Base-by-base conservation (phyloP, 1,140 invertebrate species). In the Hyles euphorbiae region DNA sequence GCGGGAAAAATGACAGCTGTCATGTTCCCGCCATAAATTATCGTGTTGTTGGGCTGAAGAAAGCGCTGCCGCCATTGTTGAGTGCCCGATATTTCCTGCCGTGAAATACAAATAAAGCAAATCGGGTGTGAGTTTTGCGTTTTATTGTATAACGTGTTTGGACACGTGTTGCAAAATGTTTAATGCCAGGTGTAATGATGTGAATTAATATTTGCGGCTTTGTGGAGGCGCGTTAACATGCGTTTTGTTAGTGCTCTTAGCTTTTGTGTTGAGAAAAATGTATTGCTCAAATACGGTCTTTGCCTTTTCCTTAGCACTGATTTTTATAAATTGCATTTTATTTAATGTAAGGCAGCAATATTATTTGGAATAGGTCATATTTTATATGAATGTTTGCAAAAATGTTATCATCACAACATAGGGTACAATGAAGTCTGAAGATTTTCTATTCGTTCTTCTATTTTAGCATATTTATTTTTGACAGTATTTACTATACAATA, bases 1-100 rank as follows among this genome's bases (percentile, higher is more conserved):
- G 52, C 34, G 52, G 52, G 36, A 40, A 36, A 53, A 53, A 36
- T 53, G 52, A 53, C 52, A 53, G 52, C 52, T 53, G 52, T 53
- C 52, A 53, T 40, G 22, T n/a, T 40, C 52, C 33, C 11, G 34
- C 52, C 52, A 53, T 53, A 53, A 53, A 53, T 53, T 53, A 53
- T 43, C 36, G 11, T 11, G 34, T 53, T 53, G 34, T 53, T 40
- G 10, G 3, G 6, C 5, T 10, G 22, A 48, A 53, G 34, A 36
- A 40, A 53, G 52, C 34, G 34, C 4, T 36, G 52, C 36, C 34
- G 52, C 34, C 52, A 40, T 53, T 53, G 52, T 53, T 40, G 47
- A 53, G 52, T 40, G 52, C 34, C 34, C 52, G 52, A 8, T 11
- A 40, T 53, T 36, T 53, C 51, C 51, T 53, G 51, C 7, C 32